Base-by-base conservation (phyloP, 1,140 invertebrate genomes). In the Gonioctena quinquepunctata region DNA sequence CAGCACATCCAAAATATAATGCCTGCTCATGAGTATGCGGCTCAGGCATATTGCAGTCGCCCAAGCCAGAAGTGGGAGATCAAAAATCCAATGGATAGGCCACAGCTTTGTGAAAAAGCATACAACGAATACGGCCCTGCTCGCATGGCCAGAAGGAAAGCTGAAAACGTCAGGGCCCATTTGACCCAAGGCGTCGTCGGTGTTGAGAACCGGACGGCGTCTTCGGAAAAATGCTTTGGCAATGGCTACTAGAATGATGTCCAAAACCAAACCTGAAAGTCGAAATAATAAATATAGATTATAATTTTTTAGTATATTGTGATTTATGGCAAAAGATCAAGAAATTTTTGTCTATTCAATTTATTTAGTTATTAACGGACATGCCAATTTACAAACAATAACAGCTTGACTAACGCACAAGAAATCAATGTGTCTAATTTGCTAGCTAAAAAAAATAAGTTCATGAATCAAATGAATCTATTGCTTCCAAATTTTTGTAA, bases 111-210 rank as follows among this genome's bases (percentile, higher is more conserved):
- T 85, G 66, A 93, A 90, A 76, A 95, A 93, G 54, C 89, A 89
- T 1, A 90, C 85, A 13, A 99, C 83, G 79, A 94, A 90, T 8
- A 91, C 87, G 7, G 94, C 89, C 76, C 97, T 84, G n/a, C 95
- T 96, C 1, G 94, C 89, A 84, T 99, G 97, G 0, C 97, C 97
- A 0, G 96, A 98, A 23, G 97, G 97, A 83, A 99, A 99, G 28
- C 96, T 96, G 81, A 92, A 98, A 77, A 96, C 93, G 83, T 99
- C 97, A 0, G 95, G 83, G 79, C 87, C 82, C 21, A 90, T 82
- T 62, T 87, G 76, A 16, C 82, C 84, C 18, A 88, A 76, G 7
- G 86, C 79, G 81, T 90, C 89, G 71, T 94, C 91, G 42, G 82
- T 78, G 79, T 93, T 92, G 18, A 87, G 84, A 1, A 85, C 71